These are phyloP conservation scores for Clivina fossor DNA, from an alignment of 2,888 invertebrate species.

Conservation along the genomic window DNA sequence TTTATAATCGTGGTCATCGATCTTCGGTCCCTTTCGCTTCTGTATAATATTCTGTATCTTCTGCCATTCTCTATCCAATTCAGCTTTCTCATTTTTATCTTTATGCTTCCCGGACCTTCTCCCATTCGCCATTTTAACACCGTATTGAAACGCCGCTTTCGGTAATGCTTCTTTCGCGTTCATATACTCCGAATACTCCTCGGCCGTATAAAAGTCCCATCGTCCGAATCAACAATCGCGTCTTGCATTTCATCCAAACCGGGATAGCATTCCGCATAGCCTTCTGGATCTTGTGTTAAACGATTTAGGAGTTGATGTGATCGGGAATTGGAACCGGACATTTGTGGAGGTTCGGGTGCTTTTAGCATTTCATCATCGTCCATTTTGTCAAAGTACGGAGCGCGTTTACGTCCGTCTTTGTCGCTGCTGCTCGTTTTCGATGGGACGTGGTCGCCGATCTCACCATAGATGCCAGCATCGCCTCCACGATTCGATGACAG, in stretches of 20 bases:
- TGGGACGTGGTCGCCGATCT: conserved; percentile 61
- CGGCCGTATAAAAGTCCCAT: conserved; percentile 99
- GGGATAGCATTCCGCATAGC: conserved; percentile 98
- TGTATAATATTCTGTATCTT: conserved; percentile 89
- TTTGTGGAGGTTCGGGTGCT: conserved; percentile 38
- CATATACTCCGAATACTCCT: conserved; percentile 99
- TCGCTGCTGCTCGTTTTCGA: conserved; percentile 38
- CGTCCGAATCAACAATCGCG: conserved; percentile 98
- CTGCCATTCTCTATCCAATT: conserved; percentile 96
- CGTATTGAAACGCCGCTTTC: conserved; percentile 99
- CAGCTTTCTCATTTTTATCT: conserved; percentile 94
- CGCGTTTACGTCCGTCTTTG: conserved; percentile 45
- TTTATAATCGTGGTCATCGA: conserved; percentile 62
- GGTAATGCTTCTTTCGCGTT: conserved; percentile 96
- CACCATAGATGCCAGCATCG: conserved; percentile 88
- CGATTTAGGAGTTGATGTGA: conserved; percentile 67
- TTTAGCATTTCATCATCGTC: conserved; percentile 56
- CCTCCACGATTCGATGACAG: conserved; percentile 36
- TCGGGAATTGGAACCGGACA: conserved; percentile 30
- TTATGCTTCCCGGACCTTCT: conserved; percentile 92
- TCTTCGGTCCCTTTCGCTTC: conserved; percentile 69
- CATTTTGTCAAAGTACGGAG: conserved; percentile 77
- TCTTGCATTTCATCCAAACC: conserved; percentile 94
- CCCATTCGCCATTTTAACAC: conserved; percentile 97
- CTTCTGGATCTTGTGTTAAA: conserved; percentile 85